A percentile compares a stretch with the other conserved stretches of the same genome.
Evolutionary conservation across 1,140 invertebrate genomes (phyloP).

Genomic region (Pseudomyrmex sp.): DNA sequence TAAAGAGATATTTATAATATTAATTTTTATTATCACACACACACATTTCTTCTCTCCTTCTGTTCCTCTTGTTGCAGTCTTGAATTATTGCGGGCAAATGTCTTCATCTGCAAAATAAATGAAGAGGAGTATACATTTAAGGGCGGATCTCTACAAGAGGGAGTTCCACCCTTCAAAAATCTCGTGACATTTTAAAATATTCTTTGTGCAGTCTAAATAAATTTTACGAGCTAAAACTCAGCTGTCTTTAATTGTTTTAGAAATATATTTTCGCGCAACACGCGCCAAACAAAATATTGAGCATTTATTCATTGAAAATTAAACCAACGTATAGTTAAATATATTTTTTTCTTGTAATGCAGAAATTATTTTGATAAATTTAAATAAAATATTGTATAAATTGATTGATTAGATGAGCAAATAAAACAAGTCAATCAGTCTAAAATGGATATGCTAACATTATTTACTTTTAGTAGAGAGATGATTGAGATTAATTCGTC

Average conservation of each 20-base stretch:
- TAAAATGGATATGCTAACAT: not conserved
- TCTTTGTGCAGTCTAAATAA: not conserved
- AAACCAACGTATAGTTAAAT: too few species aligned
- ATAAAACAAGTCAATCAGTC: not conserved
- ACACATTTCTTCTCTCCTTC: too few species aligned
- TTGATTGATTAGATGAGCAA: not conserved
- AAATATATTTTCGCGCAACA: too few species aligned
- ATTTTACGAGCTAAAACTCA: not conserved
- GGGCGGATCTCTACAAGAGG: not conserved
- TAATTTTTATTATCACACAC: not conserved
- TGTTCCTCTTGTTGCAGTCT: not conserved
- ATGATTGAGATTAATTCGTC: slow-evolving; percentile 40
- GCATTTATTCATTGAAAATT: too few species aligned
- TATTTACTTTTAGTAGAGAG: slow-evolving; percentile 18
- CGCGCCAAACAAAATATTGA: too few species aligned
- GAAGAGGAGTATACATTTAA: slow-evolving; percentile 2
- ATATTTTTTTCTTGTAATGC: too few species aligned
- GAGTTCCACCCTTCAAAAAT: not conserved
- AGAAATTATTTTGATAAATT: too few species aligned
- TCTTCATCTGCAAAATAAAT: slow-evolving; percentile 20
- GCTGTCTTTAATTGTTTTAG: too few species aligned
- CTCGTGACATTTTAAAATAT: not conserved
- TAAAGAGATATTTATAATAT: slow-evolving; percentile 9
- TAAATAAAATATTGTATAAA: not conserved
- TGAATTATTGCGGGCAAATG: slow-evolving; percentile 28